Base-by-base conservation (phyloP, 2,797 vertebrate species). In the Enteromius mattozi region DNA sequence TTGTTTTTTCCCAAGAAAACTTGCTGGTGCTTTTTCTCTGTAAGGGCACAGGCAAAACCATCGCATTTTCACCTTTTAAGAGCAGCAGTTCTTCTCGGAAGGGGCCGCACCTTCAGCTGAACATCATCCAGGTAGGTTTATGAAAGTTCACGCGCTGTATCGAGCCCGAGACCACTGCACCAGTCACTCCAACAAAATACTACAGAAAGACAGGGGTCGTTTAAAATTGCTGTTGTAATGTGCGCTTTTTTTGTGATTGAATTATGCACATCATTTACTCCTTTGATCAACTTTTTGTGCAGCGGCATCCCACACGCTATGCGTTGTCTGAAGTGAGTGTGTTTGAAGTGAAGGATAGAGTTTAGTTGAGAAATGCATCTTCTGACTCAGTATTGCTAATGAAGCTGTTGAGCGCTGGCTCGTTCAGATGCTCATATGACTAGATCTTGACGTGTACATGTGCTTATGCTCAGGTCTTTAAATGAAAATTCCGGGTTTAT, bases 101-200 rank as follows among this genome's bases (percentile, higher is more conserved):
- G 86, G 40, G 77, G 80, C 71, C 80, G 86, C 86, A 85, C 80
- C 78, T 76, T 69, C 40, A 61, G 27, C 75, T 68, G 49, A 83
- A 61, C 78, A 76, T 72, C 84, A 78, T 71, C 81, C 45, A 86
- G 87, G 84, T 86, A 86, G 54, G 87, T 61, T 83, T 69, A 65
- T 49, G 68, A 71, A 84, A 84, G 83, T 84, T 84, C 16, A 30
- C 37, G 14, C 9, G 49, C 4, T 71, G n/a, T 47, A 47, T 74
- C 59, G 2, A 49, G n/a, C 10, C 33, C 6, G 12, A 6, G 19
- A 27, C 12, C 13, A 6, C 21, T 66, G 17, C 17, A 49, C 37
- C 19, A 47, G 17, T 30, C 33, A 30, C 45, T 17, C 2, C 2
- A 27, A 71, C 6, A 77, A 63, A 24, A 77, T 7, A 16, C 4